Conservation (phyloP, 2,888 invertebrate species). For the Mesochorus sp. region DNA sequence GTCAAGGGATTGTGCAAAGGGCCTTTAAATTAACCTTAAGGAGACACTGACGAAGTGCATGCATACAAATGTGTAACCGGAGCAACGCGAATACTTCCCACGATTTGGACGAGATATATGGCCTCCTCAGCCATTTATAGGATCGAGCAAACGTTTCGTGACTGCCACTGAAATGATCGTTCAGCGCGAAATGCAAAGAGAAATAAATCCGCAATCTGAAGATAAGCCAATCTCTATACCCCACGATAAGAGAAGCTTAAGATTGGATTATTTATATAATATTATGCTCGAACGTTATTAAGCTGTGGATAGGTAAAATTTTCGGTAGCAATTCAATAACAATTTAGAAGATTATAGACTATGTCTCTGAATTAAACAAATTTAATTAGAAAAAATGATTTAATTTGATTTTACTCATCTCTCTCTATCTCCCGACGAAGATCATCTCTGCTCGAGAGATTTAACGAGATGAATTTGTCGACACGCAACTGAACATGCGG, state of each 20-base stretch:
- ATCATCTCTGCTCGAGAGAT: not conserved
- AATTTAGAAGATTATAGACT: not conserved
- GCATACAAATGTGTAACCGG: not conserved
- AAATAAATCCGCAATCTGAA: constrained; percentile 15
- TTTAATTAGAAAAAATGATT: too few species aligned
- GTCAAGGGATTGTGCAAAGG: too few species aligned
- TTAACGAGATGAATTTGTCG: constrained; percentile 16
- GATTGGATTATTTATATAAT: not conserved
- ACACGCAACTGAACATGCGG: constrained; percentile 8
- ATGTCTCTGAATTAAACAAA: too few species aligned
- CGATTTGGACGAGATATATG: not conserved
- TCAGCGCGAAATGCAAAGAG: not conserved
- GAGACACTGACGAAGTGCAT: too few species aligned
- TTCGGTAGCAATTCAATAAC: not conserved
- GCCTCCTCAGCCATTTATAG: not conserved
- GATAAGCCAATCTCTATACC: constrained; percentile 31
- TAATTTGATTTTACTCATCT: not conserved
- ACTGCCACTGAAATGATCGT: not conserved
- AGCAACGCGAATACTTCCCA: not conserved
- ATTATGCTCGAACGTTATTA: not conserved
- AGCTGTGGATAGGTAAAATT: not conserved
- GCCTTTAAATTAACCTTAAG: too few species aligned
- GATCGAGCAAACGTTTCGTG: not conserved
- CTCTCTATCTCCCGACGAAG: constrained; percentile 17
- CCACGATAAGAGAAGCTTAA: constrained; percentile 15